phyloP scores from a whole-genome alignment of 2,113 vertebrate genomes.

The Calidris pygmaea region DNA sequence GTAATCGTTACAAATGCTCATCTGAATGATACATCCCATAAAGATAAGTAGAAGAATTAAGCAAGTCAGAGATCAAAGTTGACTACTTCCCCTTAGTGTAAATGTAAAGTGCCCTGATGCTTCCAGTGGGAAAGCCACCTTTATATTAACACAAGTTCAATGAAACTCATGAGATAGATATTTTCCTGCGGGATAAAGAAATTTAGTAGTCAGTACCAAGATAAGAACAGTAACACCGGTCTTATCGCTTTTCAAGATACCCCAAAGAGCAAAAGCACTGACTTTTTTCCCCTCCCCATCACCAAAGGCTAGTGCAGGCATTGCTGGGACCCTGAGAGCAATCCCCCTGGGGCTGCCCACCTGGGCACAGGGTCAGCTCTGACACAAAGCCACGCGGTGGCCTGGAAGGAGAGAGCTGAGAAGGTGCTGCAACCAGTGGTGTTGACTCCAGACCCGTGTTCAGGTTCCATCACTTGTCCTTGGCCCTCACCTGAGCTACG shows the following conservation, averaged over 20 bases:
- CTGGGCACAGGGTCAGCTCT: not conserved
- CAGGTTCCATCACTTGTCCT: not conserved
- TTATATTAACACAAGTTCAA: not conserved
- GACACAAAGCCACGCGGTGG: fast-evolving
- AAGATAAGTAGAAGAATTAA: not conserved
- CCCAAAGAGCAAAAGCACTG: not conserved
- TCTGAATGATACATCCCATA: not conserved
- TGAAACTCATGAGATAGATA: not conserved
- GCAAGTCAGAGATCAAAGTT: not conserved
- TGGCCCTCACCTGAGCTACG: not conserved
- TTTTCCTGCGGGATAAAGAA: not conserved
- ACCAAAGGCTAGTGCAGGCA: not conserved
- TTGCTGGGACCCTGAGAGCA: not conserved
- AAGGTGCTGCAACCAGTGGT: not conserved
- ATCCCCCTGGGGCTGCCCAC: no score
- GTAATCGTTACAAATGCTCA: not conserved
- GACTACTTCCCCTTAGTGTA: not conserved
- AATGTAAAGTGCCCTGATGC: not conserved
- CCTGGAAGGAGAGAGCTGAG: not conserved
- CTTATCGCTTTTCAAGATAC: not conserved
- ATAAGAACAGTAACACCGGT: not conserved
- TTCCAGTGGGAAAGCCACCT: not conserved
- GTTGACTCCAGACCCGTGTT: not conserved
- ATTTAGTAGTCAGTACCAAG: not conserved
- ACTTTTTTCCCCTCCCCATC: not conserved